Conservation (phyloP, 2,888 invertebrate species). For the Tenthredo notha region DNA sequence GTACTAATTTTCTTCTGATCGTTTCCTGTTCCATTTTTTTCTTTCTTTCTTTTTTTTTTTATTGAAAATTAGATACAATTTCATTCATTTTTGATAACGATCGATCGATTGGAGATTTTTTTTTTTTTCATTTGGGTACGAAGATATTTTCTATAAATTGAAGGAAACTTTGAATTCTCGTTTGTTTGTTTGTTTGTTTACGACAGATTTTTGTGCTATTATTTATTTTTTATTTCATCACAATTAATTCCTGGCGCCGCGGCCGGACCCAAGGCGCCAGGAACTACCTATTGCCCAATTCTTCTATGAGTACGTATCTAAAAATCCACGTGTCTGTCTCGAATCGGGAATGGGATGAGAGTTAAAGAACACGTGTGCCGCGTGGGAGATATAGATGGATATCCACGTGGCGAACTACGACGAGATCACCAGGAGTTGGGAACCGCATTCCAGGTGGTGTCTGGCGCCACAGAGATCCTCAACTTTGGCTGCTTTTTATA, state of each 20-base stretch:
- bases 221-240: background rate
- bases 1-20: background rate
- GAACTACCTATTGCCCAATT: conserved; percentile 55
- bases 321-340: conserved; percentile 26
- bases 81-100: background rate
- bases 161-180: background rate
- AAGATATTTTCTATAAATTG: background rate
- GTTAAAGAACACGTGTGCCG: conserved; percentile 55
- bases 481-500: conserved; percentile 57
- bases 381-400: conserved; percentile 62
- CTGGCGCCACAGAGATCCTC: conserved; percentile 74
- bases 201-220: background rate
- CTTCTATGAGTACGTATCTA: conserved; percentile 23
- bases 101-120: background rate
- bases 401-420: conserved; percentile 63
- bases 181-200: background rate
- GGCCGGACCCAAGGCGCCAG: conserved; percentile 14
- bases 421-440: conserved; percentile 65
- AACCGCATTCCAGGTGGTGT: conserved; percentile 73
- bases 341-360: conserved; percentile 15
- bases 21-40: background rate
- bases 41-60: too few species aligned
- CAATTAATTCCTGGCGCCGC: background rate
- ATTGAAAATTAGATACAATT: too few species aligned
- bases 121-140: background rate